Base-by-base conservation (phyloP, 2,797 vertebrate species). In the Otus scops region DNA sequence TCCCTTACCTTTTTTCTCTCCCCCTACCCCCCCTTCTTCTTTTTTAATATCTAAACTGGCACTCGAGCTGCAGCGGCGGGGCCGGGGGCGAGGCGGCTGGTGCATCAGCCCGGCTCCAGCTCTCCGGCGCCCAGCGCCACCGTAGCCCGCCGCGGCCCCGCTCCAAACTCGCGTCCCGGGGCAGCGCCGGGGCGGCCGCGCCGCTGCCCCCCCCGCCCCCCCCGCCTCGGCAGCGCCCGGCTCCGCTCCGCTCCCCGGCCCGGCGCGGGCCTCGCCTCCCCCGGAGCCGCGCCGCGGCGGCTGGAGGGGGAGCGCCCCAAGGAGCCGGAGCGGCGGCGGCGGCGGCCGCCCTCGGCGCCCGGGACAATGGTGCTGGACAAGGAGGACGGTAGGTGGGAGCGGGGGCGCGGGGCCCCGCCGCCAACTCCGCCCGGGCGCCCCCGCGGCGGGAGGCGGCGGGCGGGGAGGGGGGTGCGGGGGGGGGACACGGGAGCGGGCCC, bases 361-460 rank as follows among this genome's bases (percentile, higher is more conserved):
- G 98, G 98, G 98, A 99, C 98, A 95, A 99, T 99, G 99, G 99
- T 99, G 98, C 97, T 99, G 98, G 99, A 99, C 97, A 99, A 99
- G 98, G 99, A 99, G 98, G 99, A 99, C 98, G 99, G 99, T 99
- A 98, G 99, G 99, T 99, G 92, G 95, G 92, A 92, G 45, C 60
- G 67, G 47, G 51, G 73, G 38, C 28, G 59, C 47, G 59, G 38
- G 34, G 63, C 30, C 48, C 45, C 68, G 50, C 82, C 70, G 61
- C 15, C 53, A 68, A 38, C 54, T 39, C 65, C 32, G 38, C 38
- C 41, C 38, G 77, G 54, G 50, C 43, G 38, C 38, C 30, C 53
- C 48, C 38, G 48, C 38, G 21, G 39, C 34, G 78, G 78, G 34
- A 80, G 61, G 53, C 28, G 77, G 54, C 64, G 45, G 57, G 13